A percentile compares a stretch with the other conserved stretches of the same genome.
Conservation (phyloP, 2,797 vertebrate genomes). For the Streptopelia turtur region DNA sequence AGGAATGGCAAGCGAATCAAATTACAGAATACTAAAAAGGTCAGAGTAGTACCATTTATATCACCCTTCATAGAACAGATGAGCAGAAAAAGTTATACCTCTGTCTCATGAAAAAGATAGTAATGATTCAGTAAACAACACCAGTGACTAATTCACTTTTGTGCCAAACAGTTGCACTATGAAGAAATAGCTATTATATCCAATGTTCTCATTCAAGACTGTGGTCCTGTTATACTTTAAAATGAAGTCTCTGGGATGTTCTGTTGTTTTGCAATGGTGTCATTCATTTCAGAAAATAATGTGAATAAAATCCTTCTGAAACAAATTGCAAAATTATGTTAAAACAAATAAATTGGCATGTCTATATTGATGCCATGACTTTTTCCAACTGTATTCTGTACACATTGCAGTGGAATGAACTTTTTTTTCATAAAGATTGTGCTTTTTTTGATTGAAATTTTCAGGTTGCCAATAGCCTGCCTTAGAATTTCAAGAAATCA, state of each 20-base stretch:
- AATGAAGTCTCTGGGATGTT: background rate
- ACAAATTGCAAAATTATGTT: background rate
- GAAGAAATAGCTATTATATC: background rate
- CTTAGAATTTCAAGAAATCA: background rate
- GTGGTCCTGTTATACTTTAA: background rate
- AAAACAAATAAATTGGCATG: background rate
- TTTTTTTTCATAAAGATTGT: background rate
- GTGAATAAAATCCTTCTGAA: background rate
- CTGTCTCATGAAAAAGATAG: slow-evolving; percentile 41
- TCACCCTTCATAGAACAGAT: slow-evolving; percentile 71
- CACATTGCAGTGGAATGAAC: accelerated
- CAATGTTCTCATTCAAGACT: background rate
- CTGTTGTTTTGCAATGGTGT: background rate
- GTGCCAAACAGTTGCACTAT: background rate
- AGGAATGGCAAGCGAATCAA: slow-evolving; percentile 75
- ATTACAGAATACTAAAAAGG: slow-evolving; percentile 80
- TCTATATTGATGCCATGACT: background rate
- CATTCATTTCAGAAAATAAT: background rate
- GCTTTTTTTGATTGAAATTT: background rate
- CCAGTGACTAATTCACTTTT: slow-evolving; percentile 37
- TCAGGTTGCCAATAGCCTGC: background rate
- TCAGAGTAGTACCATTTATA: slow-evolving; percentile 71
- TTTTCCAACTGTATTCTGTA: background rate
- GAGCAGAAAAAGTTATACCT: slow-evolving; percentile 64
- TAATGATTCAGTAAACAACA: slow-evolving; percentile 53